A percentile compares a stretch with the other conserved stretches of the same genome.
Evolutionary conservation across 2,888 invertebrate genomes (phyloP).

Genomic region (Amphipyra berbera): DNA sequence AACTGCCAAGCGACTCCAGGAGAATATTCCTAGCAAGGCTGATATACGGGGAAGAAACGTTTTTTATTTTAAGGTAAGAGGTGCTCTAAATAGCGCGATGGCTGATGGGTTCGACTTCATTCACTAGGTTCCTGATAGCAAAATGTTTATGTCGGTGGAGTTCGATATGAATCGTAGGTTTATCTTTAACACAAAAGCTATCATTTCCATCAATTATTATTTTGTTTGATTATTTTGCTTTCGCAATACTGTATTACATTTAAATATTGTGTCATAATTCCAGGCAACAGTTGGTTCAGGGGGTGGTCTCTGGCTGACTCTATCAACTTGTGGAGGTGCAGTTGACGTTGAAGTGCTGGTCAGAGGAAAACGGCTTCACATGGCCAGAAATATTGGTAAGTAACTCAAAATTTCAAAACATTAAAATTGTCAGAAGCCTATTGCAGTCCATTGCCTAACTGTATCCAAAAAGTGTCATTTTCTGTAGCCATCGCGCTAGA

Average conservation of each 20-base stretch:
- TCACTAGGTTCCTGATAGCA: no score
- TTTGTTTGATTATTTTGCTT: no score
- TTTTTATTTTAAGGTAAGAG: conserved; percentile 82
- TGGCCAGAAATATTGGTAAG: conserved; percentile 79
- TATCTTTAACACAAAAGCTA: no score
- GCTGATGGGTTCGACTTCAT: no score
- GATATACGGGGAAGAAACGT: conserved; percentile 78
- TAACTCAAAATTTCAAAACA: background rate
- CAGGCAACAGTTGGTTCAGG: conserved; percentile 73
- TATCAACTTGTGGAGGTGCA: conserved; percentile 81
- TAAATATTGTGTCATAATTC: conserved; percentile 14
- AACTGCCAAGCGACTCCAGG: conserved; percentile 79
- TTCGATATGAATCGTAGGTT: no score
- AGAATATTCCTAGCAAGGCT: conserved; percentile 74
- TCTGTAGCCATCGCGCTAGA: no score
- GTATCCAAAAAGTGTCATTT: no score
- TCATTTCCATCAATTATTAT: no score
- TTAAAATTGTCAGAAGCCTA: background rate
- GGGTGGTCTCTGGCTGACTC: conserved; percentile 79
- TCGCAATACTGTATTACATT: no score
- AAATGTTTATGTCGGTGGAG: no score
- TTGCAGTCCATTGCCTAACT: no score
- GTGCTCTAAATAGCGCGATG: no score
- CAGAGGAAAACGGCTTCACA: conserved; percentile 76
- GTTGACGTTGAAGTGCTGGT: conserved; percentile 82